These are phyloP conservation scores for Anoplopoma fimbria DNA, from an alignment of 2,113 vertebrate genomes.

Conservation along the genomic window DNA sequence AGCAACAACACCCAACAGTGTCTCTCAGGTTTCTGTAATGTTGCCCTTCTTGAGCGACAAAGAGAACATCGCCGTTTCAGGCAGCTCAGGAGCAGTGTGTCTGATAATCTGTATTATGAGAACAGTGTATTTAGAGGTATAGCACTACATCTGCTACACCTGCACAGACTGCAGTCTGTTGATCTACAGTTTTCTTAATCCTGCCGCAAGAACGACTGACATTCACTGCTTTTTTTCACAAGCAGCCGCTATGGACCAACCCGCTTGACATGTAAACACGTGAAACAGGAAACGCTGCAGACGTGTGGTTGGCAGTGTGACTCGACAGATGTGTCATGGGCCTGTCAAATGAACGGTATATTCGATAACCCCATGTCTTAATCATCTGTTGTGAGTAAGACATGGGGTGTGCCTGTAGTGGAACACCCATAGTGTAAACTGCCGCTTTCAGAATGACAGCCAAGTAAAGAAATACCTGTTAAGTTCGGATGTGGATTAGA, in stretches of 20 bases:
- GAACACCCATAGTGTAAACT: not conserved
- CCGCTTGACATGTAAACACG: not conserved
- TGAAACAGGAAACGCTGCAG: constrained; percentile 48
- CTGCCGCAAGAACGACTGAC: not conserved
- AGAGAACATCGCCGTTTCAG: no score
- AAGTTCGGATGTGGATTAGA: not conserved
- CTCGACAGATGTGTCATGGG: not conserved
- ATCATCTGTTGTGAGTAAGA: not conserved
- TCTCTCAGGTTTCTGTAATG: not conserved
- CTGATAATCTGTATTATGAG: no score
- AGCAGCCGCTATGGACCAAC: not conserved
- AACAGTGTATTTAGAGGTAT: not conserved
- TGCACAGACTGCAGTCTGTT: not conserved
- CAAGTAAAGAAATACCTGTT: not conserved
- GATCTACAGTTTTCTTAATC: not conserved
- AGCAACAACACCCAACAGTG: not conserved
- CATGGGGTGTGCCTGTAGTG: not conserved
- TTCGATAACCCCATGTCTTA: not conserved
- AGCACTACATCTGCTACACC: not conserved
- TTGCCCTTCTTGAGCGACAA: not conserved
- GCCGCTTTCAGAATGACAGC: not conserved
- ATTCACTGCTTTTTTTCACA: no score
- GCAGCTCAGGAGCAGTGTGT: no score
- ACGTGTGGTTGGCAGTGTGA: constrained; percentile 19
- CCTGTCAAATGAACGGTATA: not conserved